These are phyloP conservation scores for Dicrostonyx torquatus DNA, from an alignment of 2,797 vertebrate species.

Conservation along the genomic window DNA sequence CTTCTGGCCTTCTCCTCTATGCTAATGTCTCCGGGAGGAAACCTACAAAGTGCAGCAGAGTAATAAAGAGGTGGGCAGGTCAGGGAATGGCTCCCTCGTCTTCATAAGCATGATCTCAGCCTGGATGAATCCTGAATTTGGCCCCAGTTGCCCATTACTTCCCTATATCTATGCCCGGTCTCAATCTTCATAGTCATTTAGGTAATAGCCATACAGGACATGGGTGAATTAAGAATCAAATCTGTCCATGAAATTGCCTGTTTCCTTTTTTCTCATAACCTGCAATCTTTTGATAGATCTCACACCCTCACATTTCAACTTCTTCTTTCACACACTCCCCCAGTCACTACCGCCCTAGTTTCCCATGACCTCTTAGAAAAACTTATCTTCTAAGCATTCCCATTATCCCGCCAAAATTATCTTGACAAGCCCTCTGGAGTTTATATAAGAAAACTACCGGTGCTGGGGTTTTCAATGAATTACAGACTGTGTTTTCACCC, in stretches of 20 bases:
- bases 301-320: neutral
- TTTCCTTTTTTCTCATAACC: conserved; percentile 11
- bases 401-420: conserved; percentile 27
- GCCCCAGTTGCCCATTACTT: neutral
- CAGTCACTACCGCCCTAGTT: neutral
- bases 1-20: conserved; percentile 42
- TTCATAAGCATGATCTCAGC: neutral
- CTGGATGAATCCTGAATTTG: neutral
- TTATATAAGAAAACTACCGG: conserved; percentile 59
- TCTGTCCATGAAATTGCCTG: neutral
- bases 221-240: neutral
- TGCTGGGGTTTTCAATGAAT: conserved; percentile 16
- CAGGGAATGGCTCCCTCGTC: neutral
- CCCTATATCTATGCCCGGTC: neutral
- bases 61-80: neutral
- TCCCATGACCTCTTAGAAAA: conserved; percentile 21
- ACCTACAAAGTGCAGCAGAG: neutral
- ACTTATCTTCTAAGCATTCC: conserved; percentile 34
- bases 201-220: neutral
- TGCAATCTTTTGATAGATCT: neutral
- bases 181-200: neutral
- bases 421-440: conserved; percentile 61
- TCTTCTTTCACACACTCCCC: neutral
- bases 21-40: neutral
- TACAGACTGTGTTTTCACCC: conserved; percentile 12